Evolutionary conservation across 2,113 vertebrate genomes (phyloP), one percentile per base, ranked within the genome.

Genomic region (Antigone vipio): DNA sequence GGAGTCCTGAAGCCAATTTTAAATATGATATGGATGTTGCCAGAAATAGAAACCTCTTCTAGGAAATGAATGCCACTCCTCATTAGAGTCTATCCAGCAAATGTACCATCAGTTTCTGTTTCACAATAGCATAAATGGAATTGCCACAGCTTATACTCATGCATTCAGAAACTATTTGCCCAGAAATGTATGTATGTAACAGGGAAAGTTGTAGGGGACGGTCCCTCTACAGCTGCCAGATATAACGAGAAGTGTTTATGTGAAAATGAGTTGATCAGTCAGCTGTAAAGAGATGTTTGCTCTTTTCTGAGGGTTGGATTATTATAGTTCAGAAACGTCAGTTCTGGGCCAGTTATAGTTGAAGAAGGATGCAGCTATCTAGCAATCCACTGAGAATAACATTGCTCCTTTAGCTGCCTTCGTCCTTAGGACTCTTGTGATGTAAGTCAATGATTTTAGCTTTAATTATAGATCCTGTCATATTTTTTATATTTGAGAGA

Each of bases 41-140:
- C 63, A 77, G 63, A 38, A 93, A 89, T 93, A 94, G 94, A 90
- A 94, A 69, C 45, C 29, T 94, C 32, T 91, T 27, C 53, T 58
- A 58, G 62, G 78, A 93, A 88, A 42, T 89, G 27, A 82, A 59
- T 88, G 49, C 32, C 45, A 24, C 62, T 85, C 15, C 45, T 95
- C 3, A 3, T 82, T 44, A 56, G 60, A 38, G 53, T 64, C 60
- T 75, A 2, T 35, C 35, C 53, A 85, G 77, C 26, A 89, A 89
- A 72, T 16, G 34, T 42, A 32, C 77, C 5, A 0, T 32, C 40
- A 85, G 56, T 12, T 91, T 93, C 91, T 74, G 30, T 94, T 93
- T 92, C 73, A 68, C 56, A 30, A 1, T 7, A 69, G 45, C 9
- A 0, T 84, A 67, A 84, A 16, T 75, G 56, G 69, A 78, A 56